Evolutionary conservation across 2,888 invertebrate species (phyloP).

Genomic region (Proisotoma minuta): DNA sequence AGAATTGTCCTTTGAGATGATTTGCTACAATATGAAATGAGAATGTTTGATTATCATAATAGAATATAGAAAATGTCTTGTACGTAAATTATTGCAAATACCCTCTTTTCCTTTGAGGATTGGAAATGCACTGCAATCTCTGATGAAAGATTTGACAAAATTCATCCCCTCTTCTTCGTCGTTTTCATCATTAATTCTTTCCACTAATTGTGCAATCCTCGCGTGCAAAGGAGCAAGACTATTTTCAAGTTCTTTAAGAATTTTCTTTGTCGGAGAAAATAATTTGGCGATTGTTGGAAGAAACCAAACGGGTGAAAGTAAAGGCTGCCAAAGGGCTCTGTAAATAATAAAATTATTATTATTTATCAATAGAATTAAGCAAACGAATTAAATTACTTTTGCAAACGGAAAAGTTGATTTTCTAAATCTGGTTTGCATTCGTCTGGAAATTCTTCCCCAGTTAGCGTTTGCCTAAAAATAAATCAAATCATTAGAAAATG

Average conservation of each 20-base stretch:
- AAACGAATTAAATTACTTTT: neutral
- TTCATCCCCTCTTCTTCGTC: neutral
- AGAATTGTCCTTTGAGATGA: conserved; percentile 21
- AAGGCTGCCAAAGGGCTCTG: neutral
- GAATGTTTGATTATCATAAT: no score
- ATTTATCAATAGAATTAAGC: neutral
- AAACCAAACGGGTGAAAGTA: neutral
- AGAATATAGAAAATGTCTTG: neutral
- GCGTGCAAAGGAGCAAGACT: neutral
- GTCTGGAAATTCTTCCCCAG: neutral
- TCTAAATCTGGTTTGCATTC: neutral
- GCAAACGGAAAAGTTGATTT: neutral
- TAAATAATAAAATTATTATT: neutral
- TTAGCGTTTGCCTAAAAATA: no score
- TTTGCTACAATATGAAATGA: conserved; percentile 17
- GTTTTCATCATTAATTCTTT: neutral
- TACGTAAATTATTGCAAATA: neutral
- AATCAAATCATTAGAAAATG: no score
- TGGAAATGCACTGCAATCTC: neutral
- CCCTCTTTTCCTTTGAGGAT: neutral
- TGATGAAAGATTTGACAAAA: neutral
- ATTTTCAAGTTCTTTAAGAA: neutral
- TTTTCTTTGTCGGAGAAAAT: neutral
- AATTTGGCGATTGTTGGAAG: neutral
- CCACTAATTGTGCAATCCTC: neutral